Evolutionary conservation across 1,140 invertebrate genomes (phyloP).

Genomic region (Eurytemora carolleeae): DNA sequence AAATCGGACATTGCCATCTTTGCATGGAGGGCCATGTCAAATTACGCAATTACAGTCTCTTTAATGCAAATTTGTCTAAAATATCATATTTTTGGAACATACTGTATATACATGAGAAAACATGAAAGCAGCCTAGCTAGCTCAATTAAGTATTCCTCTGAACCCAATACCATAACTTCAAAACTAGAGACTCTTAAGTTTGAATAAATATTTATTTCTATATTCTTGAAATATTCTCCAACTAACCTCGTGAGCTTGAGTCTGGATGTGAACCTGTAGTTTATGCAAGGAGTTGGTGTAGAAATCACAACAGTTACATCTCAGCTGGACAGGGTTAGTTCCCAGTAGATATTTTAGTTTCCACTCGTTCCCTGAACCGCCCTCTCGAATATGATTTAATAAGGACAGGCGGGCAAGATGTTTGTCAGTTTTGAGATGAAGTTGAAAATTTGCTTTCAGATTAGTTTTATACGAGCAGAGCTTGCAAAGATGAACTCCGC

Average conservation of each 20-base stretch:
- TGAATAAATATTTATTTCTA: too few species aligned
- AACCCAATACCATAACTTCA: too few species aligned
- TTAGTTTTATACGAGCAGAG: slow-evolving; percentile 97
- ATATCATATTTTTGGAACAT: too few species aligned
- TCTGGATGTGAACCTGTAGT: slow-evolving; percentile 69
- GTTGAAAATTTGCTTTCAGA: slow-evolving; percentile 95
- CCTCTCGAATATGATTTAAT: slow-evolving; percentile 92
- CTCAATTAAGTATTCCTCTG: too few species aligned
- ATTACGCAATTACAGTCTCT: too few species aligned
- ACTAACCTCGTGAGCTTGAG: slow-evolving; percentile 62
- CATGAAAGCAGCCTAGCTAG: too few species aligned
- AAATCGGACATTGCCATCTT: too few species aligned
- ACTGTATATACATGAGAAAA: too few species aligned
- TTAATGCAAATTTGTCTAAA: too few species aligned
- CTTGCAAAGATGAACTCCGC: slow-evolving; percentile 88
- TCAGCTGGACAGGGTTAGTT: slow-evolving; percentile 64
- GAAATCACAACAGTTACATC: slow-evolving; percentile 91
- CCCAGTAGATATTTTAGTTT: slow-evolving; percentile 65
- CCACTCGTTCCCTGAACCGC: slow-evolving; percentile 78
- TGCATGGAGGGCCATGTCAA: too few species aligned
- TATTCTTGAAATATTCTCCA: too few species aligned
- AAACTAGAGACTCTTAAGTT: too few species aligned
- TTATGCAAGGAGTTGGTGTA: slow-evolving; percentile 92
- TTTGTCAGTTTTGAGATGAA: slow-evolving; percentile 98
- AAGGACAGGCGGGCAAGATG: slow-evolving; percentile 90